Base-by-base conservation (phyloP, 2,888 invertebrate species). In the Imbricaverruca yamaguchii region DNA sequence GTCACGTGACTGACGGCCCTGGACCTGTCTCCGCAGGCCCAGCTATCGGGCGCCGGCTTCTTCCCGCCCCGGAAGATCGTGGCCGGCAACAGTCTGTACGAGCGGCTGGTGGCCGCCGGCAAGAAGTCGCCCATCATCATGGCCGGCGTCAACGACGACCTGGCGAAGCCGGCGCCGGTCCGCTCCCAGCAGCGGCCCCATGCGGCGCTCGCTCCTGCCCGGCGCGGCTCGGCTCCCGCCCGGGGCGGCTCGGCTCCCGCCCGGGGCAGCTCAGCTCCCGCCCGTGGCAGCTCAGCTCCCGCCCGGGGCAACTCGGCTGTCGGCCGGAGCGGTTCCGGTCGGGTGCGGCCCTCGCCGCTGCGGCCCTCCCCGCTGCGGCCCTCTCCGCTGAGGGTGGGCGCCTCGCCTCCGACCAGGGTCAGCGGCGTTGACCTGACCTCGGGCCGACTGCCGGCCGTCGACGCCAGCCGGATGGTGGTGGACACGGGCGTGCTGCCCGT, bases 71-170 rank as follows among this genome's bases (percentile, higher is more conserved):
- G 74, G 53, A 74, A 39, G 21, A 53, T 53, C 74, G 74, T 74
- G 11, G 23, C 21, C 53, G 74, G 74, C 21, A 74, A 74, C 74
- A 74, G 74, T 15, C 74, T 74, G 74, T 74, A 74, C 74, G 74
- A 74, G 74, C 74, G 74, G 9, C 74, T 74, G 53, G 53, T 74
- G 74, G 74, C 74, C 21, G 55, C 53, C 53, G 74, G 74, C 74
- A 74, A 53, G 21, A 55, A 74, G 53, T 74, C 74, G 15, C 74
- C 74, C 74, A 74, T 74, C 74, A 74, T 74, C 74, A 74, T 74
- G 74, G 55, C 74, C 18, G 74, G 74, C 21, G 39, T 74, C 53
- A 74, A 74, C 74, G 74, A 74, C 53, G 21, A 74, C 74, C 13
- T 69, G 15, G 39, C 4, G 39, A 39, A 39, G 39, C 39, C 39